phyloP scores from a whole-genome alignment of 2,888 invertebrate genomes.

The Chromoteleia sp. region DNA sequence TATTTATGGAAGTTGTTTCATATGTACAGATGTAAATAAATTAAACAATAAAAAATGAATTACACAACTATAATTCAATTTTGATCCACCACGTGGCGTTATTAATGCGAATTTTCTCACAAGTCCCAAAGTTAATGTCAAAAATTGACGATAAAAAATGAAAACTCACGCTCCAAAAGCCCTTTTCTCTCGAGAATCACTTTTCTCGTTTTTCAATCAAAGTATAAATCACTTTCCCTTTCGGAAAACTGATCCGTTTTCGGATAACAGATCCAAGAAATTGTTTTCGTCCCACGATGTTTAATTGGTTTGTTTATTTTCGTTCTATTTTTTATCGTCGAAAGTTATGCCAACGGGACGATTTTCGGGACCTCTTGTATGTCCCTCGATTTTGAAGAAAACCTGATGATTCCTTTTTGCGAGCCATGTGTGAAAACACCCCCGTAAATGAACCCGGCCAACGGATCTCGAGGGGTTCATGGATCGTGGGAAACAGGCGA shows the following conservation, averaged over 20 bases:
- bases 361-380: slow-evolving; percentile 4
- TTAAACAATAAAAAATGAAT: too few species aligned
- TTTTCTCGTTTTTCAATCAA: neutral
- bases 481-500: slow-evolving; percentile 60
- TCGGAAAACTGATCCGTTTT: slow-evolving; percentile 21
- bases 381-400: slow-evolving; percentile 14
- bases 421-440: slow-evolving; percentile 66
- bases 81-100: too few species aligned
- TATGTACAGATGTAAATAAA: too few species aligned
- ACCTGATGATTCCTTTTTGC: slow-evolving; percentile 53
- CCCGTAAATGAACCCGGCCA: slow-evolving; percentile 46
- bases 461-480: slow-evolving; percentile 51
- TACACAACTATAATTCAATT: too few species aligned
- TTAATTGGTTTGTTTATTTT: slow-evolving; percentile 45
- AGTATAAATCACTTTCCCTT: slow-evolving; percentile 2
- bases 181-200: too few species aligned
- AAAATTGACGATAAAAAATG: too few species aligned
- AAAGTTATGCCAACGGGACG: neutral
- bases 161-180: too few species aligned
- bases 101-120: too few species aligned
- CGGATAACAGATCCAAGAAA: slow-evolving; percentile 19
- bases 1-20: too few species aligned
- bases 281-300: neutral
- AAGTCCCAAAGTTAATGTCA: too few species aligned
- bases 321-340: slow-evolving; percentile 27